Base-by-base conservation (phyloP, 2,797 vertebrate genomes). In the Brachyalestes nurse region DNA sequence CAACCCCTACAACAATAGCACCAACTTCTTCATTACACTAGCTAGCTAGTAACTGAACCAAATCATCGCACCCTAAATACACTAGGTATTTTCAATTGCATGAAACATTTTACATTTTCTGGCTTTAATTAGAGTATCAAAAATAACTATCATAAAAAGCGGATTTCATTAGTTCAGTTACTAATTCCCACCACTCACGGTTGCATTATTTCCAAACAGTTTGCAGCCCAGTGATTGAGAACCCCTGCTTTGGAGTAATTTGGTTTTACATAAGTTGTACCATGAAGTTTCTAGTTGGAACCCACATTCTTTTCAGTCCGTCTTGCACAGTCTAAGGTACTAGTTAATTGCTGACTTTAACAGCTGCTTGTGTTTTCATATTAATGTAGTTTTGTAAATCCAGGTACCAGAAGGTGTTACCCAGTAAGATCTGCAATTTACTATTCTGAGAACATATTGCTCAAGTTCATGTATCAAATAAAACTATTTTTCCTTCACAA, bases 401-500 rank as follows among this genome's bases (percentile, higher is more conserved):
- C 53, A 57, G 53, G 23, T 25, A 58, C 40, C 66, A 34, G 25
- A 9, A 77, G 28, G 66, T 78, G 23, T 47, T 23, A 78, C 38
- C 19, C 60, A 49, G 28, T 49, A 51, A 49, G 67, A 61, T 12
- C 28, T 60, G 47, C 67, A 71, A 61, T 61, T 71, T 61, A 71
- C 71, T 73, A 38, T 73, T 58, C 71, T 58, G 53, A 73, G 53
- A 58, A 58, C 14, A 17, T 61, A 28, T 73, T 69, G 64, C 4
- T 73, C 25, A 40, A 38, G 51, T 76, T 75, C 42, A 73, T 73
- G 75, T 70, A 78, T 58, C 47, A 79, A 79, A 72, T 61, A 47
- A 77, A 80, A 80, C 58, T 61, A 51, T 70, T 65, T 77, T 72
- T 34, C 66, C 79, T 74, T 62, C 72, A 61, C 78, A 67, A 86